Evolutionary conservation across 2,797 vertebrate genomes (phyloP), one percentile per base, ranked within the genome.

Genomic region (Lemur catta): DNA sequence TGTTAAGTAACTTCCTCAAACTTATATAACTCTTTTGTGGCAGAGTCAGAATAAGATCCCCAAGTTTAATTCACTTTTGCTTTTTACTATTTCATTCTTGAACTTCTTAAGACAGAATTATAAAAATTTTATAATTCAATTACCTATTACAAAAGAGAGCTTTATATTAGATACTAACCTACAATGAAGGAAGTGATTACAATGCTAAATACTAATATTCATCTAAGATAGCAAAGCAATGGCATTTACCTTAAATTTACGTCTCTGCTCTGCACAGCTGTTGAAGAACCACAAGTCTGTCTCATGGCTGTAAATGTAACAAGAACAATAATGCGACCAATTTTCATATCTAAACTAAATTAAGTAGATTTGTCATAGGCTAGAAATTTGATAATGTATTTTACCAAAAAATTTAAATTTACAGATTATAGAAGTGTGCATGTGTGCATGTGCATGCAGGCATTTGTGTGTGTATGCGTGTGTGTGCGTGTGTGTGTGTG

Each of bases 191-290:
- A 97, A 96, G 74, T 91, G 90, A 94, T 93, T 76, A 81, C 71
- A 93, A 22, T 78, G 80, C 71, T 92, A 86, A 17, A 89, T 65
- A 97, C 0, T 13, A 97, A 95, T 86, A 96, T 75, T 88, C 78
- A 94, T 78, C 96, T 95, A 95, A 78, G 92, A 97, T 78, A 98
- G 96, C 96, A 98, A 96, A 98, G 35, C 97, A 91, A 96, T 75
- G 96, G 93, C 94, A 96, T 98, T 97, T 98, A 97, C 95, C 97
- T 98, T 94, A 97, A 95, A 95, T 96, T 97, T 97, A 98, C 38
- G 87, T 93, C 96, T 98, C 86, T 94, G 91, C 89, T 97, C 93
- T 97, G 94, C 96, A 94, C 91, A 96, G 96, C 24, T 97, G 91
- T 95, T 97, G 92, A 96, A 97, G 96, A 98, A 97, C 90, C 41